phyloP scores from a whole-genome alignment of 2,888 invertebrate species.

The Nephrotoma flavescens region DNA sequence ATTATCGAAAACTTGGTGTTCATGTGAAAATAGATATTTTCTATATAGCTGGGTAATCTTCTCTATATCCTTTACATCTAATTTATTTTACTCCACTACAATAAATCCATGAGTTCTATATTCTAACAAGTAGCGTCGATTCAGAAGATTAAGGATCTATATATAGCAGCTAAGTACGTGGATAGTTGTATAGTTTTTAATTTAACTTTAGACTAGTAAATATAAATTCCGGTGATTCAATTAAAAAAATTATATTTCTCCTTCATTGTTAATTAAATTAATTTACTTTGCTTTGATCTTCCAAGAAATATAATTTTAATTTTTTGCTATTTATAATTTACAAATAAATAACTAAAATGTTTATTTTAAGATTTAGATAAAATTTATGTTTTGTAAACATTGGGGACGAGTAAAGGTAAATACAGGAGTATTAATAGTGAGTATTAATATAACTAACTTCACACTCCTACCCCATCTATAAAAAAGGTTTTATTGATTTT shows the following conservation, averaged over 20 bases:
- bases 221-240: background rate
- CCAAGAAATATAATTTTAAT: background rate
- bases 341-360: background rate
- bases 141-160: background rate
- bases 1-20: background rate
- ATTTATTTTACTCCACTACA: background rate
- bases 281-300: background rate
- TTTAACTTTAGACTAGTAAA: background rate
- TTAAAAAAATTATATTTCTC: background rate
- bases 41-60: background rate
- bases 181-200: background rate
- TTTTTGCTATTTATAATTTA: background rate
- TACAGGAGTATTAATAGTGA: background rate
- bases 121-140: background rate
- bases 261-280: background rate
- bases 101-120: too few species aligned
- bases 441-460: background rate
- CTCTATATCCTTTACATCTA: background rate
- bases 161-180: background rate
- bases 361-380: background rate
- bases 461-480: background rate
- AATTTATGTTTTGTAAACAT: background rate
- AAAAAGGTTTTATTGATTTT: background rate
- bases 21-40: background rate
- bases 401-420: background rate